Evolutionary conservation across 2,888 invertebrate genomes (phyloP).

Genomic region (Tipula vernalis): DNA sequence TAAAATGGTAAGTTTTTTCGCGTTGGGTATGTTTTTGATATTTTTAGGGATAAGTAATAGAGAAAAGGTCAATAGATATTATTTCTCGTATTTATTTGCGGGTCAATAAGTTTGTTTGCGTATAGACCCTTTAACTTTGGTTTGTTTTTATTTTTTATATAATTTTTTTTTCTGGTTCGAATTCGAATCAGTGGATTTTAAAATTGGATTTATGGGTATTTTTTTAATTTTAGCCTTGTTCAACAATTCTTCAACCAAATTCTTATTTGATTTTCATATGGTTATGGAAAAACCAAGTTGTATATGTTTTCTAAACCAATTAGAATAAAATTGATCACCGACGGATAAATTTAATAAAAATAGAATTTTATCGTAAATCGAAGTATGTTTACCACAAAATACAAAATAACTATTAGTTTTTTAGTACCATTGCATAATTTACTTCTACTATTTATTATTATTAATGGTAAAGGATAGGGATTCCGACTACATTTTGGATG

Average conservation of each 20-base stretch:
- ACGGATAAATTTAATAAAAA: neutral
- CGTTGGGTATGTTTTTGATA: neutral
- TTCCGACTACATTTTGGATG: too few species aligned
- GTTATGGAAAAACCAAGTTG: neutral
- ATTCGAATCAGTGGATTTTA: neutral
- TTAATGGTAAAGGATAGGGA: too few species aligned
- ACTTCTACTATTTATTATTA: too few species aligned
- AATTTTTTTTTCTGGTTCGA: neutral
- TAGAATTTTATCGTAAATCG: too few species aligned
- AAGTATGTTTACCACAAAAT: too few species aligned
- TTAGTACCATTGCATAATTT: too few species aligned
- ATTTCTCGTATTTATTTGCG: neutral
- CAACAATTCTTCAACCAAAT: neutral
- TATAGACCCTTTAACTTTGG: neutral
- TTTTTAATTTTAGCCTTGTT: neutral
- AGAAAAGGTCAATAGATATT: neutral
- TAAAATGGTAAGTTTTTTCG: neutral
- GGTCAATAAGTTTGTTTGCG: neutral
- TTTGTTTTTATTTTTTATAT: neutral
- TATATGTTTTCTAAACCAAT: neutral
- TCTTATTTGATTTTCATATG: neutral
- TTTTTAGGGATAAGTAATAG: neutral
- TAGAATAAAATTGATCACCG: neutral
- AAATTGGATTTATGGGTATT: neutral
- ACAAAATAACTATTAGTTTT: too few species aligned